Base-by-base conservation (phyloP, 2,113 vertebrate species). In the Syngnathus floridae region DNA sequence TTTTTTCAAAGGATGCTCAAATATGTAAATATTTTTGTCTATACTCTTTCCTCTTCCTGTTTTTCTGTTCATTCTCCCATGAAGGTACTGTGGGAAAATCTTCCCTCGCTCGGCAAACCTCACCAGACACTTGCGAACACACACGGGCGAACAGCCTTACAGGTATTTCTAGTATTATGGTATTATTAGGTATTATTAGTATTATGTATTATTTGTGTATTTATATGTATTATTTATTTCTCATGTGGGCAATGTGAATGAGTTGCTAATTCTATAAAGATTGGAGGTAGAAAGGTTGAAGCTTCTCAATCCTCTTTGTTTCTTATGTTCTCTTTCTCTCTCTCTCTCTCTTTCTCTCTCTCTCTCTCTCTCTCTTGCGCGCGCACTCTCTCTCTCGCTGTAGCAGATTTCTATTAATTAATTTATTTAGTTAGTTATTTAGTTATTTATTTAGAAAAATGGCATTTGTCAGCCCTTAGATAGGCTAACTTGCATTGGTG, bases 41-140 rank as follows among this genome's bases (percentile, higher is more conserved):
- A n/a, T 62, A 1, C 17, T 60, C 5, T 19, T 61, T 21, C 13
- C 9, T 9, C 36, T 64, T 22, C 49, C 43, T 54, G n/a, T 1
- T 57, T 69, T 63, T 36, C 36, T 66, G 19, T 64, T 12, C 13
- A 31, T 43, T 68, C 43, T 59, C 2, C 41, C 37, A 43, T 77
- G 13, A 65, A 99, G 97, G 92, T 99, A 99, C 93, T 99, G 97
- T 76, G 97, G 97, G 70, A 99, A 99, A 93, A 98, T 99, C 88
- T 99, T 99, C 83, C 97, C 97, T 22, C 92, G 97, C 66, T 99
- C 97, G 0, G 97, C 97, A 66, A 99, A 99, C 77, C 94, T 99
- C 89, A 99, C 97, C 6, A 89, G 97, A 88, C 97, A 99, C 73
- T 93, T 99, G 91, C 92, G 97, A 86, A 99, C 97, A 19, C 97